A percentile compares a stretch with the other conserved stretches of the same genome.
These are phyloP conservation scores for Copidosoma floridanum DNA, from an alignment of 1,140 invertebrate species.

Conservation along the genomic window DNA sequence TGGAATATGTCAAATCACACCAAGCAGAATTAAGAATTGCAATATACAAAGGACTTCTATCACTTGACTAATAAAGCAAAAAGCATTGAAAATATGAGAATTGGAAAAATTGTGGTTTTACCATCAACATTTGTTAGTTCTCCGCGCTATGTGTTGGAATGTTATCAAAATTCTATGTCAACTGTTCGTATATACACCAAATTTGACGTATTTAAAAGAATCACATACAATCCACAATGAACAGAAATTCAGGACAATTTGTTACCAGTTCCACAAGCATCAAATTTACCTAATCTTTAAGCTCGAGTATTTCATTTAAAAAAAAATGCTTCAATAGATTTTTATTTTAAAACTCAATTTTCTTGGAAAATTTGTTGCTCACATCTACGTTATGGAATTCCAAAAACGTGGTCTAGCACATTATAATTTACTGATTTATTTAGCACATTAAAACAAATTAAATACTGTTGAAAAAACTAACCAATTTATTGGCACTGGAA, in stretches of 20 bases:
- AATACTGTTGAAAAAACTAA: background rate
- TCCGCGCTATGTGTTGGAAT: background rate
- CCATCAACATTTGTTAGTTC: background rate
- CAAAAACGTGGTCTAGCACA: slow-evolving; percentile 49
- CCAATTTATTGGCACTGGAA: slow-evolving; percentile 47
- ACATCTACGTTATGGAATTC: slow-evolving; percentile 7
- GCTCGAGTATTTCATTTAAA: background rate
- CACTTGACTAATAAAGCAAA: background rate
- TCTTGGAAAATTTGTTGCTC: background rate
- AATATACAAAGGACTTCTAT: background rate
- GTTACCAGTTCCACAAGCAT: background rate
- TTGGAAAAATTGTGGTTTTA: slow-evolving; percentile 3
- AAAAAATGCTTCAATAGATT: background rate
- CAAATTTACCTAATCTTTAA: background rate
- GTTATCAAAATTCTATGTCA: background rate
- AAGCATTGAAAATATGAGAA: background rate
- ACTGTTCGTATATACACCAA: background rate
- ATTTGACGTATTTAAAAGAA: background rate
- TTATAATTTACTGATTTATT: slow-evolving; percentile 9
- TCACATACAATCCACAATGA: background rate
- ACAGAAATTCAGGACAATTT: background rate
- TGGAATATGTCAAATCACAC: background rate
- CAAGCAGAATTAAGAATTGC: background rate
- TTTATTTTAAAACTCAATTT: slow-evolving; percentile 1
- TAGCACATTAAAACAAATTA: background rate